phyloP scores from a whole-genome alignment of 1,140 invertebrate genomes.

The Philopotamus ludificatus region DNA sequence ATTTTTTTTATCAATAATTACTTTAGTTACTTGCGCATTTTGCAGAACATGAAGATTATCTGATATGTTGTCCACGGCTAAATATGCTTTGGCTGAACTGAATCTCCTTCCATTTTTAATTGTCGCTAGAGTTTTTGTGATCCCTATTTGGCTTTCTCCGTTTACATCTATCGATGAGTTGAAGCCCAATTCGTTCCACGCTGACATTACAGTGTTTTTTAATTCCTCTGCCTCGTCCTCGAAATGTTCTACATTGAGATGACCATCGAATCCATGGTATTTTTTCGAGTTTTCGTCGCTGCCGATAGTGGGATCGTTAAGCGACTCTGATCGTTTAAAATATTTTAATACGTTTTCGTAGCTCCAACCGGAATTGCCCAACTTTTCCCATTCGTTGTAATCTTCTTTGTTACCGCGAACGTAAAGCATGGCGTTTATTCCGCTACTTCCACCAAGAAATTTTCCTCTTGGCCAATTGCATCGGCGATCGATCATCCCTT shows the following conservation, averaged over 20 bases:
- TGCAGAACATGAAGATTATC: conserved; percentile 70
- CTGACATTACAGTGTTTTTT: conserved; percentile 52
- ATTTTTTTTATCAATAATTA: conserved; percentile 45
- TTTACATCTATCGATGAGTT: conserved; percentile 52
- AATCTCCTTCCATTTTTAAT: conserved; percentile 60
- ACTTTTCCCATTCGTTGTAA: conserved; percentile 63
- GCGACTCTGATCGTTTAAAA: conserved; percentile 55
- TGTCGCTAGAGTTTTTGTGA: conserved; percentile 53
- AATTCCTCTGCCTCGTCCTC: conserved; percentile 30
- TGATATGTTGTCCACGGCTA: conserved; percentile 55
- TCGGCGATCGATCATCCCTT: conserved; percentile 50
- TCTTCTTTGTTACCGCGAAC: conserved; percentile 67
- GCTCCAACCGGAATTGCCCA: conserved; percentile 60
- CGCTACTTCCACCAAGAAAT: conserved; percentile 73
- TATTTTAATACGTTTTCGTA: conserved; percentile 66
- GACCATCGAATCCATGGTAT: conserved; percentile 48
- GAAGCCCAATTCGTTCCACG: conserved; percentile 51
- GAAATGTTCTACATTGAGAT: conserved; percentile 48
- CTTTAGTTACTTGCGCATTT: conserved; percentile 59
- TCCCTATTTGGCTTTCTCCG: conserved; percentile 56
- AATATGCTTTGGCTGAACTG: conserved; percentile 61
- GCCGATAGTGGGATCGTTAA: conserved; percentile 45
- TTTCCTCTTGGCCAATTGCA: conserved; percentile 70
- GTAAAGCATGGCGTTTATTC: conserved; percentile 82
- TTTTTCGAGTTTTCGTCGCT: conserved; percentile 45